Base-by-base conservation (phyloP, 2,888 invertebrate species). In the Liopterus haemorrhoidalis region DNA sequence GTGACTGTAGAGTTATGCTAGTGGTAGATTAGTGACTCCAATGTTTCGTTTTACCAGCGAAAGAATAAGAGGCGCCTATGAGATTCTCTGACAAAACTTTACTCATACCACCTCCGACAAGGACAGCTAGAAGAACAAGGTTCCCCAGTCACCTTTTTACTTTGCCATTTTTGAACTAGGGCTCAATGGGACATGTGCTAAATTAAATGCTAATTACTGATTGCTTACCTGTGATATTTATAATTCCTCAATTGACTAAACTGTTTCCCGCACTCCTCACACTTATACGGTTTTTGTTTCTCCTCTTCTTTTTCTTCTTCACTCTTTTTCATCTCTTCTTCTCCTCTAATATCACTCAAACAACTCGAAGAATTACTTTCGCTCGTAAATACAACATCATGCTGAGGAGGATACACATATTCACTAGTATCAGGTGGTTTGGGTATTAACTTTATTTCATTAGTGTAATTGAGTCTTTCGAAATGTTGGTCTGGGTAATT, bases 161-260 rank as follows among this genome's bases (percentile, higher is more conserved):
- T n/a, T n/a, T n/a, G n/a, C n/a, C n/a, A n/a, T n/a, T n/a, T n/a
- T n/a, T n/a, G n/a, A n/a, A n/a, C n/a, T n/a, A n/a, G n/a, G n/a
- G n/a, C n/a, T n/a, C n/a, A n/a, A n/a, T n/a, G n/a, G n/a, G n/a
- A n/a, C n/a, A n/a, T n/a, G n/a, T n/a, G n/a, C n/a, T n/a, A n/a
- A n/a, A n/a, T n/a, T n/a, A n/a, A n/a, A n/a, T n/a, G n/a, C n/a
- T n/a, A n/a, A n/a, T n/a, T n/a, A n/a, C n/a, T n/a, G 31, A 36
- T 40, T 31, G 48, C 57, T 58, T 57, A 68, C 68, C 67, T 62
- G 63, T 89, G 88, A 61, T 89, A 89, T 67, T 87, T 87, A 67
- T 81, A 89, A 68, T 89, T 89, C 28, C 88, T 74, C 40, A 88
- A 69, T 63, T 89, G 88, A 1, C 86, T 86, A 66, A 89, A 89